Evolutionary conservation across 2,113 vertebrate genomes (phyloP).

Genomic region (Vicugna pacos): DNA sequence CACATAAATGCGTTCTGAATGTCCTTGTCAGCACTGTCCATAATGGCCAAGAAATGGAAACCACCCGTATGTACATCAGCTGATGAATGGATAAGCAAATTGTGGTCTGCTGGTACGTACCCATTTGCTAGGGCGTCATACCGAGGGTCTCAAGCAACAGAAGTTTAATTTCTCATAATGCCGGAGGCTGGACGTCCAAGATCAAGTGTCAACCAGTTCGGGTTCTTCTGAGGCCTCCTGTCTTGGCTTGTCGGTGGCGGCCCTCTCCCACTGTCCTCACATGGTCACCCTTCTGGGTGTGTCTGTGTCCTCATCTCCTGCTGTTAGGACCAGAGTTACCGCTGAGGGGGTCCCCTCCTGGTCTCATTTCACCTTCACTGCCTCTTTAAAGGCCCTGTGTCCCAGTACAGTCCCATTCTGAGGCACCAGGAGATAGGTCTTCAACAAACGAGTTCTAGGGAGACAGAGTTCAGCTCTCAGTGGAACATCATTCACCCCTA

Average conservation of each 20-base stretch:
- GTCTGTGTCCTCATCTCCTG: not conserved
- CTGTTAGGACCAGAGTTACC: not conserved
- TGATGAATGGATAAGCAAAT: no score
- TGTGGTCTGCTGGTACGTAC: rapidly evolving
- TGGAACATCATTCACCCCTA: not conserved
- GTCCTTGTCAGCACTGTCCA: not conserved
- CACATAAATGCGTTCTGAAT: not conserved
- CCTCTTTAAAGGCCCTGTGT: not conserved
- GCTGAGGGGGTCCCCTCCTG: no score
- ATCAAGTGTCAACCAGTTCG: not conserved
- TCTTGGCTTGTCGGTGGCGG: not conserved
- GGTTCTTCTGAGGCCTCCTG: not conserved
- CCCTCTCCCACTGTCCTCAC: not conserved
- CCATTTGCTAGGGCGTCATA: rapidly evolving
- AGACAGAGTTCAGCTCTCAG: no score
- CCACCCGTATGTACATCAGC: not conserved
- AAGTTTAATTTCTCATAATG: not conserved
- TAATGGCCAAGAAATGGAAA: no score
- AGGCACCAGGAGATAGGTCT: not conserved
- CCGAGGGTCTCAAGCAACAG: not conserved
- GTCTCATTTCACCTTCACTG: no score
- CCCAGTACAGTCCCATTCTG: not conserved
- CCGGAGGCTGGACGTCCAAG: not conserved
- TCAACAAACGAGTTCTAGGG: not conserved
- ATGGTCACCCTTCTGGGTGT: not conserved